Evolutionary conservation across 2,113 vertebrate genomes (phyloP).

Genomic region (Scolopax mira): DNA sequence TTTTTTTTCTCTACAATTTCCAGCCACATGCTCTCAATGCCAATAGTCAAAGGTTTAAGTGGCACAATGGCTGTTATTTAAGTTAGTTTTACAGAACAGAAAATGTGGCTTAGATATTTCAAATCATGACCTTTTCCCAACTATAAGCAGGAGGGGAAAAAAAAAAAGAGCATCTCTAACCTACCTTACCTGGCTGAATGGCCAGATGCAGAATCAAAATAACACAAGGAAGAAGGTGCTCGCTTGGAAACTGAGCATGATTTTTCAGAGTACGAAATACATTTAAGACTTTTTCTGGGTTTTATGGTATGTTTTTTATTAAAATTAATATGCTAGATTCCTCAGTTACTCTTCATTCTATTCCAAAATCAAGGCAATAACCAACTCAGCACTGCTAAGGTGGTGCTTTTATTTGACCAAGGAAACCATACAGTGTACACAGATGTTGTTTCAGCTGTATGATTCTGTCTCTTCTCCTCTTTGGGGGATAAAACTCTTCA

Average conservation of each 20-base stretch:
- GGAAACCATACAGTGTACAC: not conserved
- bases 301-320: not conserved
- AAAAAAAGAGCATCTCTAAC: not conserved
- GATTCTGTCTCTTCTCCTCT: not conserved
- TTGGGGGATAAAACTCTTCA: not conserved
- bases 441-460: not conserved
- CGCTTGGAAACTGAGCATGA: not conserved
- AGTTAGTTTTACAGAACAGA: not conserved
- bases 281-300: not conserved
- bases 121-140: not conserved
- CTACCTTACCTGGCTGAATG: not conserved
- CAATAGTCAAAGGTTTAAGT: not conserved
- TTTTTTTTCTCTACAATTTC: not conserved
- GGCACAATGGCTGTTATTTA: not conserved
- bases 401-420: not conserved
- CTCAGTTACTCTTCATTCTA: not conserved
- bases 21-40: not conserved
- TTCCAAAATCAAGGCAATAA: not conserved
- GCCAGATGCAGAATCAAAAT: not conserved
- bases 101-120: not conserved
- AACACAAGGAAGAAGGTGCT: not conserved
- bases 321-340: not conserved
- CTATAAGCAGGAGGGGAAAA: not conserved
- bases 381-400: not conserved
- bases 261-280: not conserved